Evolutionary conservation across 2,888 invertebrate species (phyloP).

Genomic region (Drosophila lacicola): DNA sequence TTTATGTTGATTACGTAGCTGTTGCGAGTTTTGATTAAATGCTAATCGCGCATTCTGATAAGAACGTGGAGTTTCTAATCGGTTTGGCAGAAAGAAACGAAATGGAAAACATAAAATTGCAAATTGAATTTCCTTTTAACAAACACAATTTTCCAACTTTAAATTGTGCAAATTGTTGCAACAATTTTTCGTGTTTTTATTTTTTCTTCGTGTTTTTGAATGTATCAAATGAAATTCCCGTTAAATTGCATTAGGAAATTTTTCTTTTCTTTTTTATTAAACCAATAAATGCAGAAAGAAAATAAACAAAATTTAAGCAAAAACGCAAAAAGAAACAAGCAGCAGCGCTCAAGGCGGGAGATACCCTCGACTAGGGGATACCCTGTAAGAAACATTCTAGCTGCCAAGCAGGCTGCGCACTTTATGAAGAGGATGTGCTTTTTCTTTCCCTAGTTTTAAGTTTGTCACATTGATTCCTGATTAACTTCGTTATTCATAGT

Average conservation of each 20-base stretch:
- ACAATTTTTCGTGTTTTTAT: background rate
- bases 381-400: too few species aligned
- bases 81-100: background rate
- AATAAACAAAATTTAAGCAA: constrained; percentile 3
- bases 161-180: constrained; percentile 7
- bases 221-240: constrained; percentile 8
- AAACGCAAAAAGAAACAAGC: background rate
- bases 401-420: too few species aligned
- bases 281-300: constrained; percentile 3
- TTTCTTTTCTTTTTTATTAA: constrained; percentile 1
- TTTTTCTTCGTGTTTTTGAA: constrained; percentile 1
- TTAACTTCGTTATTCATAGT: too few species aligned
- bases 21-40: background rate
- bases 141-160: constrained; percentile 16
- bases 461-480: too few species aligned
- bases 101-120: background rate
- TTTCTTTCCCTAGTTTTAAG: too few species aligned
- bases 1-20: too few species aligned
- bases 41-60: background rate
- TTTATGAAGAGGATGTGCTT: too few species aligned
- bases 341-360: too few species aligned
- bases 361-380: too few species aligned
- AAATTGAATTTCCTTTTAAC: background rate
- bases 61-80: too few species aligned
- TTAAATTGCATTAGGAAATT: constrained; percentile 15